Base-by-base conservation (phyloP, 1,140 invertebrate genomes). In the Dreissena polymorpha region DNA sequence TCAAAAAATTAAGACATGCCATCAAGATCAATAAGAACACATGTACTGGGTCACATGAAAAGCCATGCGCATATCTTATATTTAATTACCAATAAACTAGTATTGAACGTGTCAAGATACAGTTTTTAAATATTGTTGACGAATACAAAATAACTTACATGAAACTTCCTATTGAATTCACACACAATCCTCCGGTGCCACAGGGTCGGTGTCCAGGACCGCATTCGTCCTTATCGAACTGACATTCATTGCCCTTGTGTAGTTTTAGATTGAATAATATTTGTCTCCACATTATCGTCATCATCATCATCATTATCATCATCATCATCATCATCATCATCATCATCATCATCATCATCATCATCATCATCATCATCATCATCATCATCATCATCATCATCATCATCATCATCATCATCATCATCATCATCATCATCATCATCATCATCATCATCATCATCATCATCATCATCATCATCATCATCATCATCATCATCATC, bases 261-360 rank as follows among this genome's bases (percentile, higher is more conserved):
- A n/a, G n/a, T n/a, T n/a, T n/a, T n/a, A n/a, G n/a, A 70, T 39
- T n/a, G 91, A 39, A 91, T 90, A 78, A 25, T 70, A 23, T 25
- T 70, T 39, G 49, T 70, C 27, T 29, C 29, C 29, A 70, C 68
- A 70, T 70, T 14, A 55, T 29, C 68, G 49, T 70, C 68, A 70
- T 39, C 29, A 39, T n/a, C 29, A 70, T 39, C 29, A 39, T 39
- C 29, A 70, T 39, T 39, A 39, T 39, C 21, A 39, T 13, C 68
- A 70, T 70, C 68, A 70, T 39, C 27, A 25, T 70, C 21, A 27
- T 70, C 68, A 70, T 70, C 27, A 70, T 29, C 29, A 70, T 29
- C 68, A 70, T 70, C 21, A 70, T 29, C 68, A 70, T 70, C 68
- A 29, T 39, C 27, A 29, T 70, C 68, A 27, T 70, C 68, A 70